These are phyloP conservation scores for Tauraco hartlaubi DNA, from an alignment of 2,797 vertebrate species.

Conservation along the genomic window DNA sequence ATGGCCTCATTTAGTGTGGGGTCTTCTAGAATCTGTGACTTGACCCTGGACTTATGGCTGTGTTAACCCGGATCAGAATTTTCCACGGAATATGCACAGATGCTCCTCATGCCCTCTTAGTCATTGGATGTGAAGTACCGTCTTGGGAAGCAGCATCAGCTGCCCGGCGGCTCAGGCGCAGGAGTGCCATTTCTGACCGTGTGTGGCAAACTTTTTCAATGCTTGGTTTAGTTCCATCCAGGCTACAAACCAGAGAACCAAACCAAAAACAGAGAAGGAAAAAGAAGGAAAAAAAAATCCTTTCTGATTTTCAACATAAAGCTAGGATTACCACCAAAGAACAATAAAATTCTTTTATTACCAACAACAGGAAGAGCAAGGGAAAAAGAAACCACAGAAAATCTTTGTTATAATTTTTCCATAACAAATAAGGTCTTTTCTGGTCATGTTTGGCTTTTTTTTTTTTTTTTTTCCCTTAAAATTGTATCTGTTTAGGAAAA, in stretches of 20 bases:
- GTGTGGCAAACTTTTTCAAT: slow-evolving; percentile 42
- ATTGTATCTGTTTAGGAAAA: slow-evolving; percentile 57
- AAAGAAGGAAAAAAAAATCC: background rate
- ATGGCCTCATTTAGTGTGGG: background rate
- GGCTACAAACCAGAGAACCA: slow-evolving; percentile 59
- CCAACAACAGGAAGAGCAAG: slow-evolving; percentile 65
- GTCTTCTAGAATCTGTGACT: background rate
- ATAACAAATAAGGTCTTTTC: slow-evolving; percentile 68
- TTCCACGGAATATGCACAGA: background rate
- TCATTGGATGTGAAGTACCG: fast-evolving
- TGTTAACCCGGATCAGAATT: background rate
- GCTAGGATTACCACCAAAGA: slow-evolving; percentile 65
- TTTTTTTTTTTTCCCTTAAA: slow-evolving; percentile 6
- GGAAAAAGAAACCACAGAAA: slow-evolving; percentile 53
- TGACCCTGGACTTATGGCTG: fast-evolving
- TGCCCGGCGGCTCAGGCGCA: background rate
- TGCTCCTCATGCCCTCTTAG: background rate
- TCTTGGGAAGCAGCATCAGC: background rate
- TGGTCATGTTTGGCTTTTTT: slow-evolving; percentile 60
- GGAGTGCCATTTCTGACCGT: background rate
- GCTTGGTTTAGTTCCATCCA: slow-evolving; percentile 54
- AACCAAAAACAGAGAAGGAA: slow-evolving; percentile 13
- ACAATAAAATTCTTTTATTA: slow-evolving; percentile 71
- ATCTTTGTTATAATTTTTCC: slow-evolving; percentile 66
- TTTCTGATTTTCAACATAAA: slow-evolving; percentile 67